Base-by-base conservation (phyloP, 2,888 invertebrate genomes). In the Meganola albula region DNA sequence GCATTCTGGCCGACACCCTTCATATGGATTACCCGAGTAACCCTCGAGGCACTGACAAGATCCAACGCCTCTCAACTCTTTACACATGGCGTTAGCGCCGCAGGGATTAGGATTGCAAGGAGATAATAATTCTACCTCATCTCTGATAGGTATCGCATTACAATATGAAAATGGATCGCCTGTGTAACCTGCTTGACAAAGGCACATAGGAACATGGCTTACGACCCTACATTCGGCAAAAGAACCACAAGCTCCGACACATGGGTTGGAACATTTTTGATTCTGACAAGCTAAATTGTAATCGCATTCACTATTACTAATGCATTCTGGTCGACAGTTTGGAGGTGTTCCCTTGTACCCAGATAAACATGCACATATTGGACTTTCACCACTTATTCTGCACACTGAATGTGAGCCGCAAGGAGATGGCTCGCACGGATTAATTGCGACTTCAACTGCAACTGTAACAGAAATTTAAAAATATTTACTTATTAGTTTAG, bases 121-220 rank as follows among this genome's bases (percentile, higher is more conserved):
- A 10, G 88, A 87, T 43, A 87, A 63, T 33, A 67, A 46, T 67
- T 85, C 84, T 22, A 67, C 62, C 44, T 69, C 69, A 52, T 67
- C 82, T 48, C 57, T 69, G 57, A 61, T 51, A 28, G 60, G 68
- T 46, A 73, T 63, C 25, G 64, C 63, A 42, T 59, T 68, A 58
- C 93, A 93, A 44, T 90, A 88, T 11, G 88, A 87, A 63, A 93
- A 93, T 27, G 95, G 93, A 87, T 95, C 92, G 2, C 95, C 95
- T 3, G 86, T 88, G 54, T 88, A 93, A 11, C 92, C 93, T 22
- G 74, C 60, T 38, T 85, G 69, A 63, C 95, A 95, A 30, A 91
- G 79, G 60, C 94, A 92, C 70, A 90, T 88, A 7, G 92, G 91
- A 25, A 93, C 87, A 67, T 93, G 92, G 62, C 92, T 93, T 7